Conservation (phyloP, 1,140 invertebrate species). For the Uloborus diversus region DNA sequence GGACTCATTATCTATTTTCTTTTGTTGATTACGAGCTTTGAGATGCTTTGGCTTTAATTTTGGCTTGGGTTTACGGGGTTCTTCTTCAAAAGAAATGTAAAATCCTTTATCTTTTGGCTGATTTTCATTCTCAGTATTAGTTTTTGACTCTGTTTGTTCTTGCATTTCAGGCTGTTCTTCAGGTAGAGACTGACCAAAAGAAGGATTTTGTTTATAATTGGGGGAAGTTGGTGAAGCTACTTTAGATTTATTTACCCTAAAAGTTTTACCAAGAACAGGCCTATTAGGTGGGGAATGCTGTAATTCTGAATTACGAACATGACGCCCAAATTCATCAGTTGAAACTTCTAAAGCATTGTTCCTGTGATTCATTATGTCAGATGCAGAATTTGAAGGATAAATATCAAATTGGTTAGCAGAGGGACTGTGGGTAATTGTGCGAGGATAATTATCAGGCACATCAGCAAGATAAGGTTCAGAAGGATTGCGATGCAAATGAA, state of each 20-base stretch:
- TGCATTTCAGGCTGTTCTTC: conserved; percentile 57
- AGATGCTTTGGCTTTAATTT: conserved; percentile 75
- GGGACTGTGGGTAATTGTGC: neutral
- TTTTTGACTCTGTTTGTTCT: conserved; percentile 71
- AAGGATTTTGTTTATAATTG: conserved; percentile 18
- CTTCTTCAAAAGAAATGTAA: conserved; percentile 91
- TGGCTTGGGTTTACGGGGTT: conserved; percentile 88
- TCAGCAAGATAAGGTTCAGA: conserved; percentile 18
- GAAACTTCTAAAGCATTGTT: conserved; percentile 5
- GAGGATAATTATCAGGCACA: conserved; percentile 27
- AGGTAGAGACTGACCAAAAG: conserved; percentile 52
- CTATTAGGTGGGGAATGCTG: conserved; percentile 55
- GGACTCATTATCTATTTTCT: conserved; percentile 43
- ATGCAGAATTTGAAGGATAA: neutral
- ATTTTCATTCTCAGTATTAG: conserved; percentile 28
- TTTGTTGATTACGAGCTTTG: conserved; percentile 60
- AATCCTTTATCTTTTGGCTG: conserved; percentile 81
- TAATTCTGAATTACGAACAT: conserved; percentile 10
- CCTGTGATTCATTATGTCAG: neutral
- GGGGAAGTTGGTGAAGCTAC: conserved; percentile 44
- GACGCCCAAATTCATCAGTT: conserved; percentile 54
- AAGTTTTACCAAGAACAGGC: conserved; percentile 57
- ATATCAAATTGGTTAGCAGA: conserved; percentile 15
- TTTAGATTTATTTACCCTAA: conserved; percentile 57
- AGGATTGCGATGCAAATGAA: conserved; percentile 37